Evolutionary conservation across 2,888 invertebrate genomes (phyloP), one percentile per base, ranked within the genome.

Genomic region (Anodontia alba): DNA sequence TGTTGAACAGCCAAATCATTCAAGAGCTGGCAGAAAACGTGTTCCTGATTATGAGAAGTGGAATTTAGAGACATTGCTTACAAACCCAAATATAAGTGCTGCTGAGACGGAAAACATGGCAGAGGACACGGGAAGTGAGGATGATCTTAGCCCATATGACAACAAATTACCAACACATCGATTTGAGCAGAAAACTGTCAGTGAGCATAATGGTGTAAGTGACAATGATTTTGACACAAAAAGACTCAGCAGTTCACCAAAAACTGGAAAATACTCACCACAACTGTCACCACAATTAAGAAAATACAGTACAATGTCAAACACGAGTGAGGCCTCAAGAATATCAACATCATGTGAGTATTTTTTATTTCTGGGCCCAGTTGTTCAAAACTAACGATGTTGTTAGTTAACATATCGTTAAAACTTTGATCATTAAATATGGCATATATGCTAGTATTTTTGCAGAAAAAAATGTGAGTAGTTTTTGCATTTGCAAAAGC

Each of bases 31-130:
- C 42, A 76, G 62, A 66, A 73, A 68, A 43, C 54, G 68, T 49
- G 82, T 85, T 33, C 84, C 85, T 15, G 80, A 82, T 38, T 88
- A 88, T 83, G 88, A 88, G 49, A 85, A 88, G 68, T 88, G 88
- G 88, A 82, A 79, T 66, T 83, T 88, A 54, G 79, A 88, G 33
- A 70, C 84, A 17, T 68, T 84, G 33, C 68, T 88, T 15, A 88
- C 88, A 5, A 71, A 78, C 26, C 57, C 76, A 15, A 78, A 78
- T n/a, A 76, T 85, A 12, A 85, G 85, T 72, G 78, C 79, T 33
- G 78, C 80, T 23, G 85, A 85, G 7, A 51, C 80, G 57, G 80
- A 70, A 29, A 68, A 74, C 49, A 66, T 80, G 5, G 78, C 73
- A 0, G 57, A 57, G 29, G 85, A 85, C 38, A 78, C 71, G 20